Evolutionary conservation across 2,888 invertebrate species (phyloP), one percentile per base, ranked within the genome.

Genomic region (Sussaba pulchella): DNA sequence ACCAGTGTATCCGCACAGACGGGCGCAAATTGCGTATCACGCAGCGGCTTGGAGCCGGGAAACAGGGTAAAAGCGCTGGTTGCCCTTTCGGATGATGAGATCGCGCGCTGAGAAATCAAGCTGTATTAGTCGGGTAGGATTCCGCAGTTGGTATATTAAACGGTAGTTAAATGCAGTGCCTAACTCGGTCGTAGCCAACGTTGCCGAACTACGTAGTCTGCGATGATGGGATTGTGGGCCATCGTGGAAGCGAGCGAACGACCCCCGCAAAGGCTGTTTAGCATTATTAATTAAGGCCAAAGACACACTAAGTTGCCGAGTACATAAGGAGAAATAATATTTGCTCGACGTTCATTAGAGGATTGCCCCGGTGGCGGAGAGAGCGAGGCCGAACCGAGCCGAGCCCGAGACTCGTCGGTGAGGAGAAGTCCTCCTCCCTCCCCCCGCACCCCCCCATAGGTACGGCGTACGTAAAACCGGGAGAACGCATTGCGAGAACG

Each of bases 301-400:
- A 91, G 91, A 89, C 89, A 86, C 88, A 89, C 89, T 90, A 90
- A 91, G 91, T 91, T 91, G 88, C 87, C 88, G 87, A 89, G 90
- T 91, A 91, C 90, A 84, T 90, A 91, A 89, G 90, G 89, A 90
- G 89, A 91, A 91, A 91, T 92, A 92, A 92, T 92, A 91, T 92
- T 92, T 91, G 88, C 91, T 87, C 88, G 84, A 86, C 89, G 91
- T 91, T 92, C 91, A 92, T 92, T 92, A 92, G 90, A 91, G 88
- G 89, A 89, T 87, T 88, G n/a, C 87, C 63, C 70, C 63, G 83
- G 86, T 81, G 84, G 31, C 31, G 83, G 83, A 52, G 84, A 84
- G 86, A 86, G 78, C 77, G 74, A 82, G 71, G 64, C 64, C 47
- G 61, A 47, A 54, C 21, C 19, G n/a, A 63, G 41, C 21, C 10